Percentiles rank a stretch among this genome's conserved stretches.
phyloP scores from a whole-genome alignment of 92 coral and sea anemone genomes.

The Blastomussa wellsi region DNA sequence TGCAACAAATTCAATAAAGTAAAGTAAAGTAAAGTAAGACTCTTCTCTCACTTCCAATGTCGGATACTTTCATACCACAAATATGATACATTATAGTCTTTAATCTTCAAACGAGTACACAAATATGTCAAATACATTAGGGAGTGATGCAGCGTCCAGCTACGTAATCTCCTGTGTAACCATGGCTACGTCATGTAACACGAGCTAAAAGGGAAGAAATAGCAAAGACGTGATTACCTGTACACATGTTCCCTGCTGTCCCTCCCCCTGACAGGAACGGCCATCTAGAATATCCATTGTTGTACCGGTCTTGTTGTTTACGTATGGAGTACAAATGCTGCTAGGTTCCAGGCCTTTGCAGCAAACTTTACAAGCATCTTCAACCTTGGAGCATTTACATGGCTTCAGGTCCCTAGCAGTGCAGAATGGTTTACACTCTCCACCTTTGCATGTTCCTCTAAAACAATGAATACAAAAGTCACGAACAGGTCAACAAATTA shows the following conservation, averaged over 20 bases:
- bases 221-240: conserved; percentile 4
- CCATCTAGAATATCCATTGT: conserved; percentile 59
- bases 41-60: no score
- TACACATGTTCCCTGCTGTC: conserved; percentile 67
- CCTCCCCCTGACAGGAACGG: conserved; percentile 58
- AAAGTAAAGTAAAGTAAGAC: no score
- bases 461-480: neutral
- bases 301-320: conserved; percentile 36
- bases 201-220: no score
- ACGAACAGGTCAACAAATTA: neutral
- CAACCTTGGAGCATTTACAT: conserved; percentile 69
- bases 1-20: no score
- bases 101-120: no score
- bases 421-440: conserved; percentile 82
- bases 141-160: no score
- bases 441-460: conserved; percentile 82
- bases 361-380: conserved; percentile 83
- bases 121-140: no score
- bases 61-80: no score
- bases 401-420: conserved; percentile 60
- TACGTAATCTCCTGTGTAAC: no score
- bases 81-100: no score
- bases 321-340: conserved; percentile 54
- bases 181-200: no score
- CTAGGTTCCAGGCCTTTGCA: conserved; percentile 42